Evolutionary conservation across 1,140 invertebrate genomes (phyloP).

Genomic region (Amphibalanus amphitrite): DNA sequence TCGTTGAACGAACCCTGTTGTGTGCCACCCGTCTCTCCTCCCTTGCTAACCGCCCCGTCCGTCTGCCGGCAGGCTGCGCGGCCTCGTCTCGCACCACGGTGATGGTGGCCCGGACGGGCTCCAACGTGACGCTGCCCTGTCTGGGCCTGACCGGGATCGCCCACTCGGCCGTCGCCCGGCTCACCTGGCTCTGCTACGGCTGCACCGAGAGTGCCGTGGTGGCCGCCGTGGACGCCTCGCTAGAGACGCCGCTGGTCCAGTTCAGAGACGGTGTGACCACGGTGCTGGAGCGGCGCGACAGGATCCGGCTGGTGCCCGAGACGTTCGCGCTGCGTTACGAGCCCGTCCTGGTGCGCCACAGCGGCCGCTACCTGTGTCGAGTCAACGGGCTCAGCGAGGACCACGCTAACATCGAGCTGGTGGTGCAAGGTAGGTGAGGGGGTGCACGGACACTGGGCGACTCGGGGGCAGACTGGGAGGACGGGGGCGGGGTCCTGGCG

Average conservation of each 20-base stretch:
- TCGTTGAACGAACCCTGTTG: too few species aligned
- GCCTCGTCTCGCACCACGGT: neutral
- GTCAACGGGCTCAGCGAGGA: neutral
- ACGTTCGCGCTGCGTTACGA: neutral
- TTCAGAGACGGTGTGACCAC: neutral
- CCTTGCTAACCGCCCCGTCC: too few species aligned
- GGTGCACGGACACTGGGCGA: too few species aligned
- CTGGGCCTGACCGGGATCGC: neutral
- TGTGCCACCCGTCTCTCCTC: too few species aligned
- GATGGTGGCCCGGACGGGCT: neutral
- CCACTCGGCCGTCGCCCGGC: neutral
- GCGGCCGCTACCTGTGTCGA: neutral
- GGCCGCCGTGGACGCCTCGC: neutral
- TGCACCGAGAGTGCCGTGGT: neutral
- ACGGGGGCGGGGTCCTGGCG: too few species aligned
- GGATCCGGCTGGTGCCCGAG: neutral
- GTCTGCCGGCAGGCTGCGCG: neutral
- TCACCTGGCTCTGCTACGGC: neutral
- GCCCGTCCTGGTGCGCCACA: neutral
- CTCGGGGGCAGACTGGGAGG: too few species aligned
- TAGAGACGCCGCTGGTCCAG: neutral
- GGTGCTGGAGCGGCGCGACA: neutral
- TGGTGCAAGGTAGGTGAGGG: neutral
- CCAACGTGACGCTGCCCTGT: neutral
- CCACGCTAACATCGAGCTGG: neutral